Evolutionary conservation across 2,113 vertebrate species (phyloP).

Genomic region (Columba janthina): DNA sequence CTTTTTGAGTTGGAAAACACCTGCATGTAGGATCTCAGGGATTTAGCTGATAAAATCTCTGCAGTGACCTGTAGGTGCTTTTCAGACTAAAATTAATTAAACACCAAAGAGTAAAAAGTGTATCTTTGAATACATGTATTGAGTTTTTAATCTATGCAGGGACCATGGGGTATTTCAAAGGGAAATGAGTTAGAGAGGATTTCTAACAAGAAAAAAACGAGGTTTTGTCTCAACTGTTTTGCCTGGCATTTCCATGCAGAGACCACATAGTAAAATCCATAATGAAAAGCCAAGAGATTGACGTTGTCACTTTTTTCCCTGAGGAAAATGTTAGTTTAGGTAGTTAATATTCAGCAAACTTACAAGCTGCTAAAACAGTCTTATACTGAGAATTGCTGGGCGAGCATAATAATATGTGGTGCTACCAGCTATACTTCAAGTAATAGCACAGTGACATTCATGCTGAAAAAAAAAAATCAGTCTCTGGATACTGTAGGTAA

Average conservation of each 20-base stretch:
- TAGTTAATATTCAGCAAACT: not conserved
- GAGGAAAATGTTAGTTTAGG: not conserved
- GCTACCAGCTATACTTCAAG: not conserved
- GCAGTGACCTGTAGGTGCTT: not conserved
- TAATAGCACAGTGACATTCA: not conserved
- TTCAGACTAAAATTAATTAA: not conserved
- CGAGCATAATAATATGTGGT: not conserved
- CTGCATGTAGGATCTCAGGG: not conserved
- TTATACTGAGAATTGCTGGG: not conserved
- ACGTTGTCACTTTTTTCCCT: not conserved
- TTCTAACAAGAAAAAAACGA: not conserved
- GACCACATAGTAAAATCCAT: not conserved
- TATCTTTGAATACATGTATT: not conserved
- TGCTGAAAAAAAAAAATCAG: not conserved
- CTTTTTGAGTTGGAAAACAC: not conserved
- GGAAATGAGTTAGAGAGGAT: not conserved
- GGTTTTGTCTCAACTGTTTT: not conserved
- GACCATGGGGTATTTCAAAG: not conserved
- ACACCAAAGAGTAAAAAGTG: not conserved
- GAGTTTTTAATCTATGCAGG: not conserved
- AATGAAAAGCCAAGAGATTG: not conserved
- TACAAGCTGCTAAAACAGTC: not conserved
- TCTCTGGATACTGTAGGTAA: not conserved
- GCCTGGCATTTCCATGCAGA: not conserved
- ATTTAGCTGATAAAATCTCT: not conserved